Conservation (phyloP, 2,113 vertebrate species). For the Morone chrysops region DNA sequence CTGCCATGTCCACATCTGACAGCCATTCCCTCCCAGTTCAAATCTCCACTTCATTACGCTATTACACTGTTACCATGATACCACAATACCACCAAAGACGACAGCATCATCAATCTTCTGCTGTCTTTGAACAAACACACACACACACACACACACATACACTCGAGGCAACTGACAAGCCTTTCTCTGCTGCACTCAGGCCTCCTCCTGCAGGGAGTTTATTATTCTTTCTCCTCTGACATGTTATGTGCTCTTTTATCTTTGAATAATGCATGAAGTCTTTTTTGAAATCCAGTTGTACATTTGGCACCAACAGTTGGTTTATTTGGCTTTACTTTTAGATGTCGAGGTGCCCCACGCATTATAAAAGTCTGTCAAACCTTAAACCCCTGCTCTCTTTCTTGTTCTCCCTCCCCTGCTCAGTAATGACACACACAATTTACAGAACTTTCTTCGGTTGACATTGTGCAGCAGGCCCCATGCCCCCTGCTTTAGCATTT, state of each 20-base stretch:
- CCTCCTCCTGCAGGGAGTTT: constrained; percentile 67
- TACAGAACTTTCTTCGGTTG: constrained; percentile 13
- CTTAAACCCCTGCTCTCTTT: constrained; percentile 19
- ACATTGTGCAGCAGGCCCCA: constrained; percentile 31
- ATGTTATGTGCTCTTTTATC: constrained; percentile 70
- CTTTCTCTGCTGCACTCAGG: constrained; percentile 34
- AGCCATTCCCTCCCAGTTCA: constrained; percentile 51
- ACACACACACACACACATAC: constrained; percentile 7
- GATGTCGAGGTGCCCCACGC: constrained; percentile 47
- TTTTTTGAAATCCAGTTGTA: constrained; percentile 61
- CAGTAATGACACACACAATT: constrained; percentile 30
- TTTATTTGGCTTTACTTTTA: constrained; percentile 73
- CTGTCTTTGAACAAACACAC: constrained; percentile 64
- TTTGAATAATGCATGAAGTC: constrained; percentile 68
- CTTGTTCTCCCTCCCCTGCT: constrained; percentile 13
- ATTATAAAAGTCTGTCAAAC: constrained; percentile 67
- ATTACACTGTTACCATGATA: constrained; percentile 54
- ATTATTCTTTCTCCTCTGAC: constrained; percentile 72
- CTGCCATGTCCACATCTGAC: constrained; percentile 56
- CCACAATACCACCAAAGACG: constrained; percentile 68
- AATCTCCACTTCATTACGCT: constrained; percentile 38
- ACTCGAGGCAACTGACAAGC: constrained; percentile 45
- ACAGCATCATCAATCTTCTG: constrained; percentile 71
- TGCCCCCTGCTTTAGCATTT: not conserved
- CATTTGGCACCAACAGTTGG: constrained; percentile 52